Percentiles rank a stretch among this genome's conserved stretches.
These are phyloP conservation scores for Cyclura pinguis DNA, from an alignment of 2,797 vertebrate species.

Conservation along the genomic window DNA sequence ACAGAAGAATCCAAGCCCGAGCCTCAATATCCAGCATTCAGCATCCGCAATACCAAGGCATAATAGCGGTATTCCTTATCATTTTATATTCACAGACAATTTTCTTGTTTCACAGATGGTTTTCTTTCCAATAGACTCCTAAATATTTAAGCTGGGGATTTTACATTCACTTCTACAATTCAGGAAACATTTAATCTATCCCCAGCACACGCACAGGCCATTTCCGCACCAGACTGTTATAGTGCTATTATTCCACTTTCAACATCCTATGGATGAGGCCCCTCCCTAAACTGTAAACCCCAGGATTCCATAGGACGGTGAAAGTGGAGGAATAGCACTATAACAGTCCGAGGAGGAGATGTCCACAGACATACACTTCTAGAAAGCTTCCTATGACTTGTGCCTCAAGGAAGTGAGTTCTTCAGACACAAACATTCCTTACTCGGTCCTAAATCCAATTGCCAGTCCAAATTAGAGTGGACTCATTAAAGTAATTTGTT, in stretches of 20 bases:
- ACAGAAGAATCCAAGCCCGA: too few species aligned
- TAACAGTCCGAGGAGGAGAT: too few species aligned
- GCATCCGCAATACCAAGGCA: not conserved
- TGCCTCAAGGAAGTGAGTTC: not conserved
- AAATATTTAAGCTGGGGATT: constrained; percentile 3
- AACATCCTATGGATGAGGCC: too few species aligned
- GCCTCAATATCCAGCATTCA: not conserved
- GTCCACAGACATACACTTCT: not conserved
- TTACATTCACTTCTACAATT: constrained; percentile 46
- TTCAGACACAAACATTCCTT: constrained; percentile 1
- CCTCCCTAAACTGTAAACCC: too few species aligned
- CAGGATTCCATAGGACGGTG: too few species aligned
- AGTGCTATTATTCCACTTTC: too few species aligned
- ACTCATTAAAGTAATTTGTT: too few species aligned
- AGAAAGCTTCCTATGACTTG: not conserved
- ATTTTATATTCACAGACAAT: not conserved
- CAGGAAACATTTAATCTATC: constrained; percentile 35
- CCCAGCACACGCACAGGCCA: too few species aligned
- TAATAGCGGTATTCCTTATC: constrained; percentile 5
- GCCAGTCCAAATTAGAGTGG: too few species aligned
- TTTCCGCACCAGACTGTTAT: too few species aligned
- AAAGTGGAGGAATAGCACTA: too few species aligned
- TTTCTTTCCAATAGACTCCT: not conserved
- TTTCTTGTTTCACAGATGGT: not conserved
- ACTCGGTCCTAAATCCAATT: too few species aligned